A percentile compares a stretch with the other conserved stretches of the same genome.
Evolutionary conservation across 2,797 vertebrate genomes (phyloP).

Genomic region (Rachycentron canadum): DNA sequence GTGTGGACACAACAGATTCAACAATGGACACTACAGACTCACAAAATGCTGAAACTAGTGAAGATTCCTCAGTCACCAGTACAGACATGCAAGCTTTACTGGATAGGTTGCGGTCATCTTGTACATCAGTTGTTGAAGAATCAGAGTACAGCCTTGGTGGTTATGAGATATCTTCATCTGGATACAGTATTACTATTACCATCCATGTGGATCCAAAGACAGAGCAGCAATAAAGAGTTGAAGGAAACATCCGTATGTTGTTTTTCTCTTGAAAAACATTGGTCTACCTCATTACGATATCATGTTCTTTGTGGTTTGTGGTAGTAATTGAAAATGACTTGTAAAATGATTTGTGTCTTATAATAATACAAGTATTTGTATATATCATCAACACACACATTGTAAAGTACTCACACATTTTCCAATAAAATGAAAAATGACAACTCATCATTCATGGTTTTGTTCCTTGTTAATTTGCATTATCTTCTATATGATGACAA

Average conservation of each 20-base stretch:
- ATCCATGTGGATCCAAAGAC: conserved; percentile 43
- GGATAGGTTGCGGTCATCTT: conserved; percentile 44
- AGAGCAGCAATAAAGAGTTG: conserved; percentile 10
- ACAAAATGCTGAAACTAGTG: not conserved
- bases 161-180: conserved; percentile 26
- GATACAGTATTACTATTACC: conserved; percentile 40
- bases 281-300: conserved; percentile 13
- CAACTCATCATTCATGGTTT: not conserved
- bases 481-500: not conserved
- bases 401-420: conserved; percentile 26
- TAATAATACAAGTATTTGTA: conserved; percentile 14
- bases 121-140: conserved; percentile 45
- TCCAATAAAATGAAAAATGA: conserved; percentile 46
- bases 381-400: not conserved
- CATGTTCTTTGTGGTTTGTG: not conserved
- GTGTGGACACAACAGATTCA: not conserved
- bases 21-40: not conserved
- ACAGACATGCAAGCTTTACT: conserved; percentile 28
- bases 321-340: not conserved
- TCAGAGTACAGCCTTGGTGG: conserved; percentile 27
- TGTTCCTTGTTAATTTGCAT: not conserved
- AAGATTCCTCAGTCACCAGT: not conserved
- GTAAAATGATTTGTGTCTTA: conserved; percentile 17
- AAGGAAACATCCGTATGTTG: not conserved
- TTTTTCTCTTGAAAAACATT: not conserved